Base-by-base conservation (phyloP, 2,113 vertebrate genomes). In the Notarius quadriscutis region DNA sequence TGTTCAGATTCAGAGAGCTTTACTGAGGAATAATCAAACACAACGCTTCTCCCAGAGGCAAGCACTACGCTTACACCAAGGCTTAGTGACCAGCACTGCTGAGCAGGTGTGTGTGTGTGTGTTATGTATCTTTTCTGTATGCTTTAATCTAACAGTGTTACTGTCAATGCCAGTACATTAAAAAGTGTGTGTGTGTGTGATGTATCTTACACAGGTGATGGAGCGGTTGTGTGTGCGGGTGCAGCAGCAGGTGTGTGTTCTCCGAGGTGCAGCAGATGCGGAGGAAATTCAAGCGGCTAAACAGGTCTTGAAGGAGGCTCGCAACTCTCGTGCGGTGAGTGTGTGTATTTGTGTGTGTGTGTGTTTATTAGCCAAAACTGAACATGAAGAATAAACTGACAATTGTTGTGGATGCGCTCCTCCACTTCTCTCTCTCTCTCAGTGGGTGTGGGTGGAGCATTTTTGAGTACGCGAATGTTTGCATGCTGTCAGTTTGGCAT, bases 1-100 rank as follows among this genome's bases (percentile, higher is more conserved):
- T 65, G 86, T 83, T 55, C 91, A 98, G 97, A 97, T 98, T 94
- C 97, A 98, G 91, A 95, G 97, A 53, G 95, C 96, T 71, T 93
- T 98, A 86, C 95, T 97, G 90, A 95, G 97, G 91, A 98, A 98
- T 91, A 97, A 97, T 92, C 97, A 97, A 91, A 97, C 97, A 1
- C 96, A 97, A 89, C 96, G 96, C 0, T 96, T 96, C 90, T 96
- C 97, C 30, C 96, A 97, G 94, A 95, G 96, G 5, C 97, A 97
- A 93, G 97, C 97, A 27, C 95, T 97, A 74, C 94, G 97, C n/a
- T 95, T 98, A 87, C 97, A 98, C 91, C 97, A 97, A 63, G 97
- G 97, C 85, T 93, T 98, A 88, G 96, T 97, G 87, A 97, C 96
- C 89, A 97, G 97, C 95, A 97, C 96, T 11, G 96, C 97, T 5